phyloP scores from a whole-genome alignment of 2,888 invertebrate species.

The Amaurobius ferox region DNA sequence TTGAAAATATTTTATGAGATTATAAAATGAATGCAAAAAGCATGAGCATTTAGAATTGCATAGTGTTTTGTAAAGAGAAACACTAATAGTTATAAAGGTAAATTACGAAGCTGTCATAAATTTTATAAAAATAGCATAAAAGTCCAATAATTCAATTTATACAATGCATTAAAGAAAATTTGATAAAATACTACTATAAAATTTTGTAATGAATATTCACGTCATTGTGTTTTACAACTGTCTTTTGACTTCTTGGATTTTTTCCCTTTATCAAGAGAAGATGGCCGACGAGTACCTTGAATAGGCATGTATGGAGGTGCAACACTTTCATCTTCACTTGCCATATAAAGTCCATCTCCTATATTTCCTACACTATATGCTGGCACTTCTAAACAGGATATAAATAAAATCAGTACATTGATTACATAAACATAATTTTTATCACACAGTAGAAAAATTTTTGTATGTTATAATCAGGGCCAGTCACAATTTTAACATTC shows the following conservation, averaged over 20 bases:
- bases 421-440: too few species aligned
- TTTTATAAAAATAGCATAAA: neutral
- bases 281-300: constrained; percentile 84
- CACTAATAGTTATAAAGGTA: neutral
- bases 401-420: neutral
- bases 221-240: constrained; percentile 82
- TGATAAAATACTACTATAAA: neutral
- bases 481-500: too few species aligned
- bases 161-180: neutral
- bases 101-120: neutral
- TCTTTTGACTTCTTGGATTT: constrained; percentile 82
- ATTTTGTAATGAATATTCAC: neutral
- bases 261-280: constrained; percentile 82
- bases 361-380: constrained; percentile 22
- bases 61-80: constrained; percentile 11
- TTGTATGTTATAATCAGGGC: too few species aligned
- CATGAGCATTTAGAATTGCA: neutral
- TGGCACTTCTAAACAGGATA: constrained; percentile 28
- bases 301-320: constrained; percentile 87
- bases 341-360: constrained; percentile 6
- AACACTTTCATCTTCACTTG: constrained; percentile 76
- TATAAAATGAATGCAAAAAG: neutral
- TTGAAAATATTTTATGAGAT: too few species aligned
- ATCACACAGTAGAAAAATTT: too few species aligned
- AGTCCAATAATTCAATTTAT: neutral